Percentiles rank a stretch among this genome's conserved stretches.
Conservation (phyloP, 1,140 invertebrate species). For the Portunus trituberculatus region DNA sequence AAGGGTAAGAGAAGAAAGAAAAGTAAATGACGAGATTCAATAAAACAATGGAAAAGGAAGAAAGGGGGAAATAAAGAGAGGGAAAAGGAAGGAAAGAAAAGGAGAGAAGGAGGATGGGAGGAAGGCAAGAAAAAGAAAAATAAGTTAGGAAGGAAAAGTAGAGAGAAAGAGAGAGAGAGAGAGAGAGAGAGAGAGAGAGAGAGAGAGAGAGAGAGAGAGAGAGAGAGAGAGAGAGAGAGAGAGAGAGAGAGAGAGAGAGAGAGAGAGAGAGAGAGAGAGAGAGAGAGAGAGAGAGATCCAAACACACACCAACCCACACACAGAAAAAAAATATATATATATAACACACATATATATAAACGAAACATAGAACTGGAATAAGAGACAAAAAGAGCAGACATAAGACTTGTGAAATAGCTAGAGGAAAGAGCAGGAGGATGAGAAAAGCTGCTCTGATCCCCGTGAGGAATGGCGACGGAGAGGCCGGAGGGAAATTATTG, state of each 20-base stretch:
- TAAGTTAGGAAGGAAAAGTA: neutral
- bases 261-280: neutral
- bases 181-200: slow-evolving; percentile 9
- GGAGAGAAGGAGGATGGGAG: neutral
- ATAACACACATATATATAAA: too few relatives aligned
- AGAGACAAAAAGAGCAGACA: too few relatives aligned
- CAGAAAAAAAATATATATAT: too few relatives aligned
- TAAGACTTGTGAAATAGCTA: too few relatives aligned
- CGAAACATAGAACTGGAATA: too few relatives aligned
- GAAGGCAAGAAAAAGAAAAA: neutral
- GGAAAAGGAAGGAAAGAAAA: neutral
- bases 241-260: too few relatives aligned
- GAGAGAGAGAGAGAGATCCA: neutral
- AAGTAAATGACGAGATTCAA: neutral
- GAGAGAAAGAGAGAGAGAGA: neutral
- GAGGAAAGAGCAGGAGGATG: too few relatives aligned
- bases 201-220: neutral
- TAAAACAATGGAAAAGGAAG: neutral
- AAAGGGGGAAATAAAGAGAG: neutral
- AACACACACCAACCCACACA: too few relatives aligned
- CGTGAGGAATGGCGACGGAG: too few relatives aligned
- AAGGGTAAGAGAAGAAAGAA: neutral
- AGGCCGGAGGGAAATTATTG: too few relatives aligned
- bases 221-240: too few relatives aligned
- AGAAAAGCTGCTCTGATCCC: too few relatives aligned